A percentile compares a stretch with the other conserved stretches of the same genome.
These are phyloP conservation scores for Gorsachius goisagi DNA, from an alignment of 2,113 vertebrate species.

Conservation along the genomic window DNA sequence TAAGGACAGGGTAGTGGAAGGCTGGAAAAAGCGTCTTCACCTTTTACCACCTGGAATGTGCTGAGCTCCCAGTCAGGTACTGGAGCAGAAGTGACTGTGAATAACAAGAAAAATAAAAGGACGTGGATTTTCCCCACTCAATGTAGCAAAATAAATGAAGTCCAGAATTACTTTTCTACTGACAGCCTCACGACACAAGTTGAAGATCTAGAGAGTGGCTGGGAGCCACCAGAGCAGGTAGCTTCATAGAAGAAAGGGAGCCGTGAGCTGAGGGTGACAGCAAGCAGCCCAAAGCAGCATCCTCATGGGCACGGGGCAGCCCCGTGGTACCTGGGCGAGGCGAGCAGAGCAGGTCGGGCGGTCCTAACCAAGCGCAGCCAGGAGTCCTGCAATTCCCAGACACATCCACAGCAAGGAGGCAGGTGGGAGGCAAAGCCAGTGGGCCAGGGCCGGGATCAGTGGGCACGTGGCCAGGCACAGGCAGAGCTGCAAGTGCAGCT, in stretches of 20 bases:
- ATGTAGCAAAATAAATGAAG: background rate
- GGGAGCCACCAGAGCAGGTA: background rate
- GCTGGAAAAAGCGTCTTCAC: background rate
- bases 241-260: background rate
- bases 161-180: background rate
- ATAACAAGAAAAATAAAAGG: background rate
- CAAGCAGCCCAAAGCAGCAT: background rate
- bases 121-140: background rate
- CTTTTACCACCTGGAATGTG: background rate
- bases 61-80: background rate
- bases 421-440: background rate
- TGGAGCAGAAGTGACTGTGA: background rate
- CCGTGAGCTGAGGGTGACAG: background rate
- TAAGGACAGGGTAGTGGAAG: background rate
- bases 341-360: rapidly evolving
- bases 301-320: background rate
- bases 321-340: background rate
- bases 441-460: rapidly evolving
- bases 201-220: background rate
- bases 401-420: background rate
- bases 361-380: background rate
- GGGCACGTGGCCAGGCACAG: background rate
- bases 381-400: background rate
- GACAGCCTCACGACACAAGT: background rate
- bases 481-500: background rate